Percentiles rank a stretch among this genome's conserved stretches.
phyloP scores from a whole-genome alignment of 2,888 invertebrate genomes.

The Dryocosmus kuriphilus region DNA sequence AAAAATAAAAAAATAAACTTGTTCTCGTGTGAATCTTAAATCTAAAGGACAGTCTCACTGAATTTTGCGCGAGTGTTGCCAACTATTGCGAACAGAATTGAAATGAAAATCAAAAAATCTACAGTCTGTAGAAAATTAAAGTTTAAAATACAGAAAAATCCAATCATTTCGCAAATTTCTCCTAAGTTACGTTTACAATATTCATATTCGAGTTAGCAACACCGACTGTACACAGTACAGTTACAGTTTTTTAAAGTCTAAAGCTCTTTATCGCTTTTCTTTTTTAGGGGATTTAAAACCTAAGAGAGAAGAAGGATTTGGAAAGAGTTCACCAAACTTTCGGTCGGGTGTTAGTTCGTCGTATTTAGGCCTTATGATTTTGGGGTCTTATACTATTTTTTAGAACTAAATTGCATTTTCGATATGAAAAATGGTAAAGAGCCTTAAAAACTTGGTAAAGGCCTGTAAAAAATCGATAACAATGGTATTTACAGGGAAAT shows the following conservation, averaged over 20 bases:
- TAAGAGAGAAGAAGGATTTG: neutral
- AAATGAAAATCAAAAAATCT: neutral
- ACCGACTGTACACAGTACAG: slow-evolving; percentile 26
- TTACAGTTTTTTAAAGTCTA: slow-evolving; percentile 18
- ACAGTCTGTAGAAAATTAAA: neutral
- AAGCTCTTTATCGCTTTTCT: slow-evolving; percentile 18
- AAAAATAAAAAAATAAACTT: slow-evolving; percentile 12
- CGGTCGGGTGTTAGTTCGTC: too few species aligned
- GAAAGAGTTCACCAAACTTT: neutral
- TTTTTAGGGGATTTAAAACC: too few species aligned
- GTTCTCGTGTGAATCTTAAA: slow-evolving; percentile 7
- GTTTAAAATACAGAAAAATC: neutral
- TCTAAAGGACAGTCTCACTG: slow-evolving; percentile 21
- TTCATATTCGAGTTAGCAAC: slow-evolving; percentile 22
- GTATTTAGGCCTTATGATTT: too few species aligned
- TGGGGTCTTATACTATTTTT: neutral
- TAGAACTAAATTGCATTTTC: neutral
- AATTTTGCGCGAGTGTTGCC: slow-evolving; percentile 21
- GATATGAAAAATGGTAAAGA: neutral
- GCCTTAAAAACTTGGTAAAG: neutral
- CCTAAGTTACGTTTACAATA: neutral
- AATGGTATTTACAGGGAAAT: slow-evolving; percentile 37
- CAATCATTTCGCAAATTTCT: neutral
- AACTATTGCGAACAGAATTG: slow-evolving; percentile 17
- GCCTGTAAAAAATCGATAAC: slow-evolving; percentile 33